Evolutionary conservation across 1,140 invertebrate species (phyloP), one percentile per base, ranked within the genome.

Genomic region (Leptopilina clavipes): DNA sequence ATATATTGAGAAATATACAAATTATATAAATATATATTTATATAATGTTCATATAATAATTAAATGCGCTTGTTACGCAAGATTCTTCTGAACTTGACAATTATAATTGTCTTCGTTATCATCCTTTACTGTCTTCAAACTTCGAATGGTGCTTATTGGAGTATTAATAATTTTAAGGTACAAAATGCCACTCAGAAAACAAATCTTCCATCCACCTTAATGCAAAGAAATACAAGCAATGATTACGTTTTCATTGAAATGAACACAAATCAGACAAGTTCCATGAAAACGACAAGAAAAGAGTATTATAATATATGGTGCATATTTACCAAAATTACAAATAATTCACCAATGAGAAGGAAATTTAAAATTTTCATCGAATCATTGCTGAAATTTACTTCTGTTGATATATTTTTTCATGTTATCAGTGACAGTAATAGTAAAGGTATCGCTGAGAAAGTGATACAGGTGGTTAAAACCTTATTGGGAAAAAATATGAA

Each of bases 401-500:
- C 90, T 18, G 90, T 92, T 5, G 89, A 92, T 54, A 82, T 96
- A 52, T 90, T 92, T 48, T 90, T 96, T 22, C 93, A 95, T 83
- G 91, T 96, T 1, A 93, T 96, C 71, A 93, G 92, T 1, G 95
- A 96, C 85, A 85, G 90, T 3, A 88, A 90, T 7, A 95, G 95
- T 86, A 90, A 92, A 83, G 71, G 84, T 3, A 91, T 94, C 70
- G 94, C 94, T n/a, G 84, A 92, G 56, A 86, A 91, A 19, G 90
- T 95, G 17, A 81, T 93, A 54, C 87, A 85, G 78, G 88, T 88
- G 74, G 90, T 86, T 71, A 91, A 86, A 76, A 89, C 54, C 48
- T 83, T 79, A 5, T 86, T 86, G 22, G 86, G 85, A 77, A 91
- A 89, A 83, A 89, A 87, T 72, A 89, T 91, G 81, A 88, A 90